Evolutionary conservation across 2,113 vertebrate genomes (phyloP).

Genomic region (Xiphophorus maculatus): DNA sequence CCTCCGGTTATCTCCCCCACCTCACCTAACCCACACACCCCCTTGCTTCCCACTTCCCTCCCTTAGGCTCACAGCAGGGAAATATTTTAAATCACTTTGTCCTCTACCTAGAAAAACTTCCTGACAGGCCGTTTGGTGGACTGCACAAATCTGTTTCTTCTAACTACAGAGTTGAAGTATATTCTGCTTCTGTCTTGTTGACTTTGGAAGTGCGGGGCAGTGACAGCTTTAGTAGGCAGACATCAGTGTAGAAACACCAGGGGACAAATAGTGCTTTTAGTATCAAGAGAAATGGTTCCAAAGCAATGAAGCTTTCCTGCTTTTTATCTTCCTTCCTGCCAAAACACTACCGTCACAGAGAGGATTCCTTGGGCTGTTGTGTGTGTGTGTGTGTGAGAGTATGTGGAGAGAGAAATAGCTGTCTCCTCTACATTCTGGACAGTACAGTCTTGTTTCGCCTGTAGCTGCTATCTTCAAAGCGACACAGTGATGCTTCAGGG

Average conservation of each 20-base stretch:
- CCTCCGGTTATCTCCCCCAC: slow-evolving; percentile 61
- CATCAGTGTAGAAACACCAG: slow-evolving; percentile 27
- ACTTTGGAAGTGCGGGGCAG: slow-evolving; percentile 58
- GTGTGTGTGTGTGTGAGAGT: background rate
- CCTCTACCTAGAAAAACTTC: slow-evolving; percentile 63
- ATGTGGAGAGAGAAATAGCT: slow-evolving; percentile 52
- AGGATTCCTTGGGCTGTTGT: slow-evolving; percentile 19
- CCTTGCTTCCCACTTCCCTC: slow-evolving; percentile 11
- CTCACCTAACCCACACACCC: background rate
- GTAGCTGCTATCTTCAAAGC: slow-evolving; percentile 73
- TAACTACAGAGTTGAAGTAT: slow-evolving; percentile 35
- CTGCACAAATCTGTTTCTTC: slow-evolving; percentile 53
- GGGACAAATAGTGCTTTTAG: slow-evolving; percentile 36
- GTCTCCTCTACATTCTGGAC: slow-evolving; percentile 52
- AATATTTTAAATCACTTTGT: slow-evolving; percentile 67
- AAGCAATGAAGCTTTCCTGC: slow-evolving; percentile 27
- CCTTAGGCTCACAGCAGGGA: slow-evolving; percentile 67
- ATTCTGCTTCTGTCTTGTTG: slow-evolving; percentile 41
- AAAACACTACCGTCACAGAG: slow-evolving; percentile 9
- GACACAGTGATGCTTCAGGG: slow-evolving; percentile 59
- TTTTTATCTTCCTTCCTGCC: slow-evolving; percentile 28
- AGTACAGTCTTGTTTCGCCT: slow-evolving; percentile 45
- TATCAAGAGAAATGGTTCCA: slow-evolving; percentile 40
- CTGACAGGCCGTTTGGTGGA: slow-evolving; percentile 62
- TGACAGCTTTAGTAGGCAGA: slow-evolving; percentile 45